phyloP scores from a whole-genome alignment of 2,888 invertebrate genomes.

The Phaedon cochleariae region DNA sequence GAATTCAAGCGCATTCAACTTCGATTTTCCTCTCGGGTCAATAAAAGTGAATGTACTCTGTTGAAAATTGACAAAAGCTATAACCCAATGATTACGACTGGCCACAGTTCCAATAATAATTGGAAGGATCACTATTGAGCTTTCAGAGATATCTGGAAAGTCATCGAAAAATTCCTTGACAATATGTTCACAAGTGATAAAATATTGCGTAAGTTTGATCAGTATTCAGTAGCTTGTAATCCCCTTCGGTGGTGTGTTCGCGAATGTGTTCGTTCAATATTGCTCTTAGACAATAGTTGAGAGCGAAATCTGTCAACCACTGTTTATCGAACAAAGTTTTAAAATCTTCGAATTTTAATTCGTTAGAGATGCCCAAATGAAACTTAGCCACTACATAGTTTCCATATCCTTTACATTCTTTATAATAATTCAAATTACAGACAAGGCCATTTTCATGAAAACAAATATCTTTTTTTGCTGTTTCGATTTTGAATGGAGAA shows the following conservation, averaged over 20 bases:
- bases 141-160: background rate
- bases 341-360: conserved; percentile 15
- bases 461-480: too few relatives aligned
- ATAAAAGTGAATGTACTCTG: background rate
- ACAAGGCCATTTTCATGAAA: conserved; percentile 9
- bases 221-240: background rate
- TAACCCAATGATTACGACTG: background rate
- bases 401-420: background rate
- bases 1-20: background rate
- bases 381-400: conserved; percentile 11
- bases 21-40: background rate
- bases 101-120: background rate
- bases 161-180: background rate
- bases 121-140: background rate
- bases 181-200: too few relatives aligned
- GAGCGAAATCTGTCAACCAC: conserved; percentile 10
- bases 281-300: conserved; percentile 5
- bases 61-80: too few relatives aligned
- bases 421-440: background rate
- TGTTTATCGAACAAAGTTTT: conserved; percentile 2
- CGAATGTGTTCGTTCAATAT: conserved; percentile 2
- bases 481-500: background rate
- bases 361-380: background rate
- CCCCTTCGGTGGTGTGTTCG: background rate
- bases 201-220: too few relatives aligned